A percentile compares a stretch with the other conserved stretches of the same genome.
Conservation (phyloP, 2,797 vertebrate genomes). For the Tapirus indicus region DNA sequence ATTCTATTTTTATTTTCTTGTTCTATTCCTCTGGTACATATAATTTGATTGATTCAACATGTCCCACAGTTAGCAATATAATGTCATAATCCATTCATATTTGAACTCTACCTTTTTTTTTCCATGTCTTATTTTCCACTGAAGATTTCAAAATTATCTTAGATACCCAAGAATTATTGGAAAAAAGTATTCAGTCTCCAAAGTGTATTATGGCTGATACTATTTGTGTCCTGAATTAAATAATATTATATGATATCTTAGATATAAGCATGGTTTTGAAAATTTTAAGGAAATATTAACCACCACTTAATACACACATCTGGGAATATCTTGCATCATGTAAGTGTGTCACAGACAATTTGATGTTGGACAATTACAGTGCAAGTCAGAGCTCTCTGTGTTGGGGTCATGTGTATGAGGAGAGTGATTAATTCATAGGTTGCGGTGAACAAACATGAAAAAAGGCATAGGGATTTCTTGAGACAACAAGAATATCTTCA, state of each 20-base stretch:
- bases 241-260: not conserved
- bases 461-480: not conserved
- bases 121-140: not conserved
- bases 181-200: not conserved
- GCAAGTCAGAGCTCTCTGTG: not conserved
- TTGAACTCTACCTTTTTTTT: not conserved
- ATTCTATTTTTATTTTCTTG: not conserved
- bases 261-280: not conserved
- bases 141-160: not conserved
- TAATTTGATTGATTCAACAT: not conserved
- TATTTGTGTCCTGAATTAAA: not conserved
- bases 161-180: not conserved
- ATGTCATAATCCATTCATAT: not conserved
- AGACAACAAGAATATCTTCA: not conserved
- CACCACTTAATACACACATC: not conserved
- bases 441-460: not conserved
- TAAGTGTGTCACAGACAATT: not conserved
- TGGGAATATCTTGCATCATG: not conserved
- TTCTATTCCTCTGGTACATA: not conserved
- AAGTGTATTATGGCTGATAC: not conserved
- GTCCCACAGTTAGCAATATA: not conserved
- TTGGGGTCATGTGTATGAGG: not conserved
- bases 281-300: not conserved
- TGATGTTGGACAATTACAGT: not conserved
- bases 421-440: not conserved